phyloP scores from a whole-genome alignment of 2,113 vertebrate species.

The Cinclus mexicanus region DNA sequence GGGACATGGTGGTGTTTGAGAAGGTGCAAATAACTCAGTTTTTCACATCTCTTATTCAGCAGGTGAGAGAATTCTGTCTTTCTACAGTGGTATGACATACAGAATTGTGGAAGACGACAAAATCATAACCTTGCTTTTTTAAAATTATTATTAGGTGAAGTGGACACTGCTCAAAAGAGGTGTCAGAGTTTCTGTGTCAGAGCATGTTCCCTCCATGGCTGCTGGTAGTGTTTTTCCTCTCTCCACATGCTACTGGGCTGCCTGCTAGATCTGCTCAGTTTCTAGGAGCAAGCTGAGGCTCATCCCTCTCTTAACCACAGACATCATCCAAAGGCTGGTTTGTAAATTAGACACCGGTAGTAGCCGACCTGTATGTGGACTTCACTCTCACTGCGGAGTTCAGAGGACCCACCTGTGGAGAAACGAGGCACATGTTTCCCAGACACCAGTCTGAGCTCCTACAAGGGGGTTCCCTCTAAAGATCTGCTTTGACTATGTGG shows the following conservation, averaged over 20 bases:
- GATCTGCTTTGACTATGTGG: not conserved
- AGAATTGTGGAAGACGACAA: not conserved
- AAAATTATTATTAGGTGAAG: not conserved
- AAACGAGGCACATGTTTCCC: not conserved
- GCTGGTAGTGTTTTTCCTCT: not conserved
- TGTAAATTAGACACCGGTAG: not conserved
- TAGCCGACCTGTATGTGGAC: not conserved
- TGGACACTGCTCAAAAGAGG: not conserved
- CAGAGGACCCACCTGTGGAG: not conserved
- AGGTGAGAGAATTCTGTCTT: not conserved
- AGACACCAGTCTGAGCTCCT: not conserved
- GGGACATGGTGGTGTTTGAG: not conserved
- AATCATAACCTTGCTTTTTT: not conserved
- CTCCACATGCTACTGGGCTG: not conserved
- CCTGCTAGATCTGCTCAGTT: not conserved
- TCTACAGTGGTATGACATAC: not conserved
- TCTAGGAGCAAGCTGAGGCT: not conserved
- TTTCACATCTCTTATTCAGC: not conserved
- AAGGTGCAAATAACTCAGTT: not conserved
- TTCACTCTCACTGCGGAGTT: not conserved
- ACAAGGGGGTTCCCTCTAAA: rapidly evolving
- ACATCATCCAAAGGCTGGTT: not conserved
- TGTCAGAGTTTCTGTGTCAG: not conserved
- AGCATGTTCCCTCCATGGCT: not conserved
- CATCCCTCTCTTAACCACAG: not conserved